These are phyloP conservation scores for Cercopithecus petaurista DNA, from an alignment of 2,797 vertebrate species.

Conservation along the genomic window DNA sequence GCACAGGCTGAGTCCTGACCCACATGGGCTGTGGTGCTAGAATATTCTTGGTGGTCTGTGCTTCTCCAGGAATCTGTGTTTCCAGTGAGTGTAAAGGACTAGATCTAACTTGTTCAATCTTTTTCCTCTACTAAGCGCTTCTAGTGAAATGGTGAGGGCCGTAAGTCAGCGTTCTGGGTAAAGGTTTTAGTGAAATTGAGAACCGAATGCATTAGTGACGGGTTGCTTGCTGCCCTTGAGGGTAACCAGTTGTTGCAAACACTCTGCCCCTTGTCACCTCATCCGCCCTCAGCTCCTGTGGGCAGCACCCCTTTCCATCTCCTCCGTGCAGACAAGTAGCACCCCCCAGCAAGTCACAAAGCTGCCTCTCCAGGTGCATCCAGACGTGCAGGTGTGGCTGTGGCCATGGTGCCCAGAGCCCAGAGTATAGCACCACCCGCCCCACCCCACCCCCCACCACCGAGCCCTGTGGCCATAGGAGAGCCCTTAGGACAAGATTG, in stretches of 20 bases:
- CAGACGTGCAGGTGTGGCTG: conserved; percentile 90
- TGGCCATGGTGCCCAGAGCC: conserved; percentile 87
- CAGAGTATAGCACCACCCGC: conserved; percentile 78
- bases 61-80: not conserved
- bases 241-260: not conserved
- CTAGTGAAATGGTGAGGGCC: not conserved
- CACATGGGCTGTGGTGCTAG: not conserved
- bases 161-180: not conserved
- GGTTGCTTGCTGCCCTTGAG: not conserved
- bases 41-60: too few species aligned
- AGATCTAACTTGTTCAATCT: not conserved
- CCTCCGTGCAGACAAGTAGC: conserved; percentile 86
- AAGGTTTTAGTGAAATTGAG: not conserved
- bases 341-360: conserved; percentile 84
- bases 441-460: conserved; percentile 80
- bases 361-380: conserved; percentile 86
- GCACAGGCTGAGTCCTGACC: not conserved
- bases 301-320: conserved; percentile 71
- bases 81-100: not conserved
- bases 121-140: not conserved
- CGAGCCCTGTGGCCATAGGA: conserved; percentile 86
- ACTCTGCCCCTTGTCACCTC: conserved; percentile 83
- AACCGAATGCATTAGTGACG: not conserved
- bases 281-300: conserved; percentile 78
- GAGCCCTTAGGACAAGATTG: conserved; percentile 91